Percentiles rank a stretch among this genome's conserved stretches.
phyloP scores from a whole-genome alignment of 2,113 vertebrate genomes.

The Bothrops jararaca region DNA sequence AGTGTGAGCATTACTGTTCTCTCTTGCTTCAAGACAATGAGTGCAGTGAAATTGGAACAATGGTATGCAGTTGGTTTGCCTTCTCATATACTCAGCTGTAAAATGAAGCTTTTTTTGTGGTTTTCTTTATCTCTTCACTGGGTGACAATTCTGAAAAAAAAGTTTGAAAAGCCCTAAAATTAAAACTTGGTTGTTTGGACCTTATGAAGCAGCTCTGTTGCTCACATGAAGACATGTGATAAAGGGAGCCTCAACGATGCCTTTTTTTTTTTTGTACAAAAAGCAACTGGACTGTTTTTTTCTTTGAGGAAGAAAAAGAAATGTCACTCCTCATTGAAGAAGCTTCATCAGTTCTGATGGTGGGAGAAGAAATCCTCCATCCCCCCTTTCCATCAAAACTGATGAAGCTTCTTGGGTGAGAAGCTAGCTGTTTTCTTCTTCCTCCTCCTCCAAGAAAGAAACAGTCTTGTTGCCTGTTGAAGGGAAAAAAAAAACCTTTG shows the following conservation, averaged over 20 bases:
- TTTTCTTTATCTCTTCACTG: neutral
- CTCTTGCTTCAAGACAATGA: conserved; percentile 56
- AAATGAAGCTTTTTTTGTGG: neutral
- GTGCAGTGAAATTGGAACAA: conserved; percentile 43
- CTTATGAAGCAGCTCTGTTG: neutral
- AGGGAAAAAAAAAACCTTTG: neutral
- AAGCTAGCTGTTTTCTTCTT: neutral
- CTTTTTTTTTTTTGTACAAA: neutral
- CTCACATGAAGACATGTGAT: neutral
- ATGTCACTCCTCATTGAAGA: neutral
- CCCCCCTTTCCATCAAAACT: neutral
- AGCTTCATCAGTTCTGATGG: neutral
- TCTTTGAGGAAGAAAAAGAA: neutral
- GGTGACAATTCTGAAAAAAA: too few relatives aligned
- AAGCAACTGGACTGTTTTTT: neutral
- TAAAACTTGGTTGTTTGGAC: neutral
- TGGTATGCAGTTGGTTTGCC: conserved; percentile 52
- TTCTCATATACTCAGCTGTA: neutral
- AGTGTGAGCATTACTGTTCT: conserved; percentile 65
- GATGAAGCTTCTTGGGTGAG: neutral
- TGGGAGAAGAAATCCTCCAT: neutral
- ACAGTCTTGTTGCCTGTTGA: neutral
- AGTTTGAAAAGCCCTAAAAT: neutral
- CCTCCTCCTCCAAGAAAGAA: neutral
- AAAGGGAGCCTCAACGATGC: neutral